A percentile compares a stretch with the other conserved stretches of the same genome.
These are phyloP conservation scores for Mastomys natalensis DNA, from an alignment of 2,113 vertebrate genomes.

Conservation along the genomic window DNA sequence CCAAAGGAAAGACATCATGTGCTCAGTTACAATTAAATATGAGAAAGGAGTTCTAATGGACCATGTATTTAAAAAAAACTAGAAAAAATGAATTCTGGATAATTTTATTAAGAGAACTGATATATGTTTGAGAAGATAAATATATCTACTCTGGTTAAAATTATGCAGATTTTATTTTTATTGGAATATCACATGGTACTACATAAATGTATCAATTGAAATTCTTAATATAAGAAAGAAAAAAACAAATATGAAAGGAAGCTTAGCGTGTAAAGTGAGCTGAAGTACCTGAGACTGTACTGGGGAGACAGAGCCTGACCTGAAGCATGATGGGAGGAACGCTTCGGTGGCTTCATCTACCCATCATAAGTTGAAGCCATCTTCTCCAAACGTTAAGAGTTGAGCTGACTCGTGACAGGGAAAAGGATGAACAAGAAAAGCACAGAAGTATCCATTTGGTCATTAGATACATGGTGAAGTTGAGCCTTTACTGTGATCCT, in stretches of 20 bases:
- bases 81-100: not conserved
- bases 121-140: not conserved
- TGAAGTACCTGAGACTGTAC: not conserved
- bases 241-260: not conserved
- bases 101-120: not conserved
- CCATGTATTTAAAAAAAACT: not conserved
- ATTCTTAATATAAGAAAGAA: not conserved
- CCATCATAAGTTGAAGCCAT: not conserved
- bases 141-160: not conserved
- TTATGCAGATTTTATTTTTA: not conserved
- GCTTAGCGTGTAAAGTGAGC: not conserved
- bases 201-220: not conserved
- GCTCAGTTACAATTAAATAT: not conserved
- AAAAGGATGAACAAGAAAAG: not conserved
- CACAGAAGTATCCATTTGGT: not conserved
- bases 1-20: not conserved
- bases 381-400: slow-evolving; percentile 24
- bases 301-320: not conserved
- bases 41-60: not conserved
- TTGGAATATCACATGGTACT: not conserved
- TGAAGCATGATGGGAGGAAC: not conserved
- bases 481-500: not conserved
- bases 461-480: not conserved
- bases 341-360: not conserved
- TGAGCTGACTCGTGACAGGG: not conserved